phyloP scores from a whole-genome alignment of 1,140 invertebrate genomes.

The Lasioglossum albipes region DNA sequence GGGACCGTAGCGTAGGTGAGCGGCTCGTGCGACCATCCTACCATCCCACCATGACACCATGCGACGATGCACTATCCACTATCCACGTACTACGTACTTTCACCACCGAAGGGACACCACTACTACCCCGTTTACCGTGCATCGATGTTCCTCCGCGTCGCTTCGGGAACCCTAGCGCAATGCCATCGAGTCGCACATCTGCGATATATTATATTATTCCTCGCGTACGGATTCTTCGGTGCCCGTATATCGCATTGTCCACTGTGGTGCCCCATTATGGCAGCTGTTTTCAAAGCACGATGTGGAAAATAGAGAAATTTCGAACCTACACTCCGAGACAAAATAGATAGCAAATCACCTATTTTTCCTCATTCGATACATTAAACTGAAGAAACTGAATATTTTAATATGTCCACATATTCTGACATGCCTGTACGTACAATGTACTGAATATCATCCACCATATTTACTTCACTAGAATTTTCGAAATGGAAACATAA shows the following conservation, averaged over 20 bases:
- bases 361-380: too few species aligned
- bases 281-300: not conserved
- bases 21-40: constrained; percentile 26
- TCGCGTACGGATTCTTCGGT: not conserved
- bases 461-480: too few species aligned
- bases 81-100: constrained; percentile 28
- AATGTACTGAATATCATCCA: too few species aligned
- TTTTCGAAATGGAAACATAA: too few species aligned
- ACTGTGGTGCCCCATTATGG: not conserved
- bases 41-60: too few species aligned
- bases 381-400: too few species aligned
- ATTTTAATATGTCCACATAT: too few species aligned
- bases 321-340: too few species aligned
- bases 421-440: too few species aligned
- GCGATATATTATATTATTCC: constrained; percentile 27
- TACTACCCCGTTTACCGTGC: constrained; percentile 41
- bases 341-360: too few species aligned
- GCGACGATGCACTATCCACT: not conserved
- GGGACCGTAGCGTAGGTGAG: constrained; percentile 37
- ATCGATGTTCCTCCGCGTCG: constrained; percentile 13
- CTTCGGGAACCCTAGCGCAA: not conserved
- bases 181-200: not conserved
- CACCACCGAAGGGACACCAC: constrained; percentile 40
- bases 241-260: constrained; percentile 2
- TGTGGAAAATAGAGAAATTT: not conserved